Base-by-base conservation (phyloP, 2,797 vertebrate species). In the Scarus forsteni region DNA sequence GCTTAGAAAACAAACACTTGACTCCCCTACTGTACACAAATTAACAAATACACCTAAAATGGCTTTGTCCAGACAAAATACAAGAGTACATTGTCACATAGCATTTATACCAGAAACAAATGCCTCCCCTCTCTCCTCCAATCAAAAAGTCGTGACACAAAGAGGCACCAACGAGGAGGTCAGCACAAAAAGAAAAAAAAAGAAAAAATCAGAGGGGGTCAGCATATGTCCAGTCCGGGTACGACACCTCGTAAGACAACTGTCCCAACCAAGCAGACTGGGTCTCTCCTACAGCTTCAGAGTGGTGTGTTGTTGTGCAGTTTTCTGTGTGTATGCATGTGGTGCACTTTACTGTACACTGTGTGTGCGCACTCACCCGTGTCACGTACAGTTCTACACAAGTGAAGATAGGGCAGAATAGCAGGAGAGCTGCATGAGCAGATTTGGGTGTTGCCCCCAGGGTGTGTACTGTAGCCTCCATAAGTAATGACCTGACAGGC, bases 141-240 rank as follows among this genome's bases (percentile, higher is more conserved):
- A 54, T 15, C 72, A 83, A 75, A 89, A 92, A 83, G 70, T 85
- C 45, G 13, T 84, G 84, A 92, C 85, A 85, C 84, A 81, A 86
- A 85, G 66, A 83, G 84, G 80, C 82, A 89, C 75, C 70, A 73
- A 89, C 52, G 78, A 92, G 70, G 82, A 86, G 83, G 91, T 94
- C 92, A 94, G 90, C 91, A 90, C 73, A 89, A 92, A 89, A 80
- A 39, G 7, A 7, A 7, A 10, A 79, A 85, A 48, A 48, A 16
- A 48, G 3, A 91, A 87, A 27, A 91, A 88, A 85, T 83, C 39
- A 1, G 54, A 83, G 81, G 70, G 78, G 82, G 90, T 94, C 92
- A 94, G 93, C 92, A 92, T 93, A 93, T 92, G 92, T 95, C 91
- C 77, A 83, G 88, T 93, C 88, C 85, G 88, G 43, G 80, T 71